A percentile compares a stretch with the other conserved stretches of the same genome.
Conservation (phyloP, 2,113 vertebrate species). For the Mugil cephalus region DNA sequence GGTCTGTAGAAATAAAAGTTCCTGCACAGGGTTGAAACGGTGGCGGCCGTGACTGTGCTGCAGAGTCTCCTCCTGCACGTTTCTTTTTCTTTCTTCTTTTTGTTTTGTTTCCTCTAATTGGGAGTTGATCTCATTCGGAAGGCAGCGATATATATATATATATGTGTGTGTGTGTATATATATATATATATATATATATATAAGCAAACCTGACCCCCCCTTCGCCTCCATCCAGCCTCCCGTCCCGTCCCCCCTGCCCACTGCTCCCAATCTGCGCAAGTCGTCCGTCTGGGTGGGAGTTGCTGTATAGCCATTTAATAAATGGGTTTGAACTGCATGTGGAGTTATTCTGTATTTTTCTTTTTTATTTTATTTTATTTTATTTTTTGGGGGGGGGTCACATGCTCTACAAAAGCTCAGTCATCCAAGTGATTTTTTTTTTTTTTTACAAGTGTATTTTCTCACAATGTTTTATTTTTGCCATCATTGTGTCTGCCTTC, state of each 20-base stretch:
- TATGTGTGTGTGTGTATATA: too few species aligned
- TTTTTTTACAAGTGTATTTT: conserved; percentile 72
- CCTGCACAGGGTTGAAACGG: not conserved
- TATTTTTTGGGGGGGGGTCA: conserved; percentile 47
- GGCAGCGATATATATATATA: too few species aligned
- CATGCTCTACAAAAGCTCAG: conserved; percentile 71
- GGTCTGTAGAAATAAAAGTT: too few species aligned
- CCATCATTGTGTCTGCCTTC: conserved; percentile 79
- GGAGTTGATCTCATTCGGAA: conserved; percentile 12
- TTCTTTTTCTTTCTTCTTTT: not conserved
- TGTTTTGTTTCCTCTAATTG: conserved; percentile 22
- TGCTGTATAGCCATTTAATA: conserved; percentile 72
- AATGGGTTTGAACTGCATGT: conserved; percentile 79
- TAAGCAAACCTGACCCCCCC: not conserved
- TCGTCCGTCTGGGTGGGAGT: conserved; percentile 57
- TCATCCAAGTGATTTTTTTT: conserved; percentile 70
- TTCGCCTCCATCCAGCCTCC: too few species aligned
- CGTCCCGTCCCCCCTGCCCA: too few species aligned
- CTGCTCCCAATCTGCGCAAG: conserved; percentile 27
- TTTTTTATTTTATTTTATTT: conserved; percentile 41
- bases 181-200: too few species aligned
- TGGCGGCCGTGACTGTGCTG: not conserved
- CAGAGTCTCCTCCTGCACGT: not conserved
- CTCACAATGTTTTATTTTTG: conserved; percentile 76
- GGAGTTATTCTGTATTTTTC: conserved; percentile 43